Evolutionary conservation across 2,113 vertebrate genomes (phyloP).

Genomic region (Camarhynchus parvulus): DNA sequence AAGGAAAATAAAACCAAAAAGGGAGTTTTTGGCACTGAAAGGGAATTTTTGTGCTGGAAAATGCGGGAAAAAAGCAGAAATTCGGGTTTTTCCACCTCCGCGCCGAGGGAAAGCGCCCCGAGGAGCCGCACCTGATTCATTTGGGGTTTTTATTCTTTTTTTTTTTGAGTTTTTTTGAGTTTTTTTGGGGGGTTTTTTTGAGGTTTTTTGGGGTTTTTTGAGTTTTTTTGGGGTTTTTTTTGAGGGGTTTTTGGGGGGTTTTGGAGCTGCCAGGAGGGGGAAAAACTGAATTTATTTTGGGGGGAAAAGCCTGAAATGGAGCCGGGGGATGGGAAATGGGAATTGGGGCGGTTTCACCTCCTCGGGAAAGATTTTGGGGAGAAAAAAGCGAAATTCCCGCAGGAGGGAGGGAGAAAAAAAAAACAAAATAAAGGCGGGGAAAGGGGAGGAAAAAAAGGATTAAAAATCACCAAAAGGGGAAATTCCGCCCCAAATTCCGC

Average conservation of each 20-base stretch:
- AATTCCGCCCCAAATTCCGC: neutral
- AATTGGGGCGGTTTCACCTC: neutral
- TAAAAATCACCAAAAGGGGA: neutral
- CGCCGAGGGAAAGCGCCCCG: neutral
- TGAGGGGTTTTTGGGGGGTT: no score
- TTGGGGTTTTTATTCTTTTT: neutral
- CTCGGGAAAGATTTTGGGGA: neutral
- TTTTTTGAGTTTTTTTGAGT: no score
- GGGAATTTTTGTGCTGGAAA: neutral
- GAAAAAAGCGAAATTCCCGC: neutral
- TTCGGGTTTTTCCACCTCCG: neutral
- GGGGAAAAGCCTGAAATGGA: neutral
- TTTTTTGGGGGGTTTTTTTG: neutral
- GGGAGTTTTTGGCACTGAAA: rapidly evolving
- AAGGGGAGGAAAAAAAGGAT: neutral
- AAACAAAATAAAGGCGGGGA: neutral
- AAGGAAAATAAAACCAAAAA: neutral
- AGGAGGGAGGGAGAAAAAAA: no score
- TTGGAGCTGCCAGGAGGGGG: neutral
- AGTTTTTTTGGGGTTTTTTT: neutral
- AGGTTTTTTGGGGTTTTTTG: no score
- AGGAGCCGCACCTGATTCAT: neutral
- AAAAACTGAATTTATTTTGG: neutral
- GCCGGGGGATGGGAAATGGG: neutral
- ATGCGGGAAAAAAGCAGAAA: neutral